Conservation (phyloP, 2,113 vertebrate genomes). For the Balaeniceps rex region DNA sequence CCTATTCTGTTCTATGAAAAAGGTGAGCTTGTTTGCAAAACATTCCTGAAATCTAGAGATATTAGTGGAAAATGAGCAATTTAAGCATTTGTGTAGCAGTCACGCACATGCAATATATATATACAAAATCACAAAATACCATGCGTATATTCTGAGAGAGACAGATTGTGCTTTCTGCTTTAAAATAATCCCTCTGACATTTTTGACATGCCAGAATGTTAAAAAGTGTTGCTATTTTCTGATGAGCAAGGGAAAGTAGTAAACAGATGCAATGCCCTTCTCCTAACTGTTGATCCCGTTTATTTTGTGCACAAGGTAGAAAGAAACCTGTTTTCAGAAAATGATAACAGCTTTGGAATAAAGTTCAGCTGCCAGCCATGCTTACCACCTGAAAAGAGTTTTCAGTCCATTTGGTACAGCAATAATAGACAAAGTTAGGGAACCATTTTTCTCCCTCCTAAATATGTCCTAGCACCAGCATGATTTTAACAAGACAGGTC, state of each 20-base stretch:
- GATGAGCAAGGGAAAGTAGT: neutral
- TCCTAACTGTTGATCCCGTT: slow-evolving; percentile 2
- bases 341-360: slow-evolving; percentile 24
- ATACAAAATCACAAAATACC: neutral
- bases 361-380: neutral
- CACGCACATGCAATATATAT: neutral
- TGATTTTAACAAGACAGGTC: slow-evolving; percentile 53
- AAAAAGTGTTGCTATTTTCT: neutral
- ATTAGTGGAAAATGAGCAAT: neutral
- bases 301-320: slow-evolving; percentile 31
- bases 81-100: neutral
- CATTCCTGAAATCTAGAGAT: neutral
- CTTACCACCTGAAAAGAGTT: neutral
- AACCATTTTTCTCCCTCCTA: slow-evolving; percentile 39
- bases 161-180: neutral
- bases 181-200: neutral
- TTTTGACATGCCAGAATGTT: neutral
- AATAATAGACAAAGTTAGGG: slow-evolving; percentile 8
- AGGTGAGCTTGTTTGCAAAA: neutral
- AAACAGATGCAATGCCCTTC: neutral
- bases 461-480: slow-evolving; percentile 22
- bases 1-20: neutral
- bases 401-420: neutral
- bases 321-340: slow-evolving; percentile 35
- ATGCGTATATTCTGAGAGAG: neutral